Evolutionary conservation across 2,797 vertebrate genomes (phyloP).

Genomic region (Parauchenoglanis punctatus): DNA sequence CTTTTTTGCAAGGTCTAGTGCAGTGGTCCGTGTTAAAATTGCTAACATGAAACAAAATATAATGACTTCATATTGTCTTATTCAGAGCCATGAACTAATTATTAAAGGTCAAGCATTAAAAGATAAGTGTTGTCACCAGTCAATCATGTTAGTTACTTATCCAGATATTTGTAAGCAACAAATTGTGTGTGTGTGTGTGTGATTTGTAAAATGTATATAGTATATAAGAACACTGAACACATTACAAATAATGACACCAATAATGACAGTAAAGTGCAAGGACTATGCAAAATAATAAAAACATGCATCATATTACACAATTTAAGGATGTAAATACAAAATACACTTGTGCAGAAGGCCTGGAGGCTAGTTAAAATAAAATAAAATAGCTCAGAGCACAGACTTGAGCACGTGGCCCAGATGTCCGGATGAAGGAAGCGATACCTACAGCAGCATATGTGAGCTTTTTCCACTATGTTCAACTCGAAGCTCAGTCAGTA

Average conservation of each 20-base stretch:
- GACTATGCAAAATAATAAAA: not conserved
- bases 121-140: not conserved
- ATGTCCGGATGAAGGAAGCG: not conserved
- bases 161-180: not conserved
- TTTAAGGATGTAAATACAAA: not conserved
- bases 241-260: not conserved
- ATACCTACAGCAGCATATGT: not conserved
- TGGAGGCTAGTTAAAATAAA: not conserved
- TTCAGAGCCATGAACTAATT: not conserved
- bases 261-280: not conserved
- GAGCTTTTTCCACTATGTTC: not conserved
- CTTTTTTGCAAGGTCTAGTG: not conserved
- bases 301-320: not conserved
- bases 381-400: not conserved
- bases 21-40: not conserved
- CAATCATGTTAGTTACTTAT: not conserved
- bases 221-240: not conserved
- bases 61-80: not conserved
- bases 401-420: not conserved
- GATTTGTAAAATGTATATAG: no score
- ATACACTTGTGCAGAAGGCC: not conserved
- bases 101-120: not conserved
- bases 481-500: not conserved
- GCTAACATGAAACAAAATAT: not conserved
- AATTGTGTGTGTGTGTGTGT: not conserved